These are phyloP conservation scores for Drosophila nebulosa DNA, from an alignment of 1,140 invertebrate genomes.

Conservation along the genomic window DNA sequence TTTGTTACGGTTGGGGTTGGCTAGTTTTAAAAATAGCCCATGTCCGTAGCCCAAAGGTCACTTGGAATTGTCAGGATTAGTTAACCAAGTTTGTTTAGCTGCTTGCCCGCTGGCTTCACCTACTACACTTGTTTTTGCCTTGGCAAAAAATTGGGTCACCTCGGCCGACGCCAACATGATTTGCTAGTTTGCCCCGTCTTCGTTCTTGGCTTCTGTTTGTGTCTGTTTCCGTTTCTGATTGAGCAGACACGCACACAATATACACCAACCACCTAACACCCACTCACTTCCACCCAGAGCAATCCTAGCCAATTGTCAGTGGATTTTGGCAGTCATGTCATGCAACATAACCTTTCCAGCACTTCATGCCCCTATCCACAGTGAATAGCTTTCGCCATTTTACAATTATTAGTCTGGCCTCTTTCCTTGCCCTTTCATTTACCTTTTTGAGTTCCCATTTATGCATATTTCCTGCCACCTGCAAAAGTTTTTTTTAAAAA, in stretches of 20 bases:
- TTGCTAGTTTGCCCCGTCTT: conserved; percentile 28
- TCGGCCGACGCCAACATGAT: conserved; percentile 39
- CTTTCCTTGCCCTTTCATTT: not conserved
- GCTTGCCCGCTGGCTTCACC: conserved; percentile 4
- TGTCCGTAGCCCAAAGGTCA: conserved; percentile 50
- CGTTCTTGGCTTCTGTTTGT: conserved; percentile 13
- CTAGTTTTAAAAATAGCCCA: conserved; percentile 54
- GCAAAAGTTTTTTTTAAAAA: not conserved
- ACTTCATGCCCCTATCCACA: not conserved
- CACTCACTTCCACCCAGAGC: not conserved
- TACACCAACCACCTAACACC: not conserved
- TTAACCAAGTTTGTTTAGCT: not conserved
- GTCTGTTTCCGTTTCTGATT: conserved; percentile 60
- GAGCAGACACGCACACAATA: conserved; percentile 35
- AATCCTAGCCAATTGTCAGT: not conserved
- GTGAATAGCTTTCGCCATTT: conserved; percentile 15
- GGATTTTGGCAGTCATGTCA: not conserved
- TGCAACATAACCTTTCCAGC: not conserved
- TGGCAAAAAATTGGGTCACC: conserved; percentile 56
- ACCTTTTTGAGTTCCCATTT: not conserved
- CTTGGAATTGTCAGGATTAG: conserved; percentile 69
- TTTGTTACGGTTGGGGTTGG: conserved; percentile 32
- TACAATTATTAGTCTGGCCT: conserved; percentile 28
- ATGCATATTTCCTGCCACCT: not conserved
- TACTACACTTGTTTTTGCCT: not conserved